These are phyloP conservation scores for Drosophila sucinea DNA, from an alignment of 1,140 invertebrate genomes.

Conservation along the genomic window DNA sequence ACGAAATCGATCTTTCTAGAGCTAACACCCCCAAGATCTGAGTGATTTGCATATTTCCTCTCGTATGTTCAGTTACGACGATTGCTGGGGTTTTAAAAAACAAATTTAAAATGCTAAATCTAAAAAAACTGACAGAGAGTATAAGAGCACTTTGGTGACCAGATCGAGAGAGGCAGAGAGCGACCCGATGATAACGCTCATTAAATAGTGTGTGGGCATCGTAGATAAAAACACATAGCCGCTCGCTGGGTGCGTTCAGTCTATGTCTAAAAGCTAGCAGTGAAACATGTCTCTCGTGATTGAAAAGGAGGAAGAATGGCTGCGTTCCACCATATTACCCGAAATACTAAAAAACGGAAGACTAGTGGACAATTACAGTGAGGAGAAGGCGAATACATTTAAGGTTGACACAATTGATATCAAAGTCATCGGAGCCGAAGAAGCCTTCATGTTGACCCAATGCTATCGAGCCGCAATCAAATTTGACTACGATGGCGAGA, in stretches of 20 bases:
- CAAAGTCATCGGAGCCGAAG: conserved; percentile 57
- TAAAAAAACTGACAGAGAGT: conserved; percentile 7
- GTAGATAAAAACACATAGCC: neutral
- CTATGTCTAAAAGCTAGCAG: neutral
- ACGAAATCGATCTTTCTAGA: neutral
- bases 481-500: conserved; percentile 45
- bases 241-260: conserved; percentile 20
- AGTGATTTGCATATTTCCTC: conserved; percentile 16
- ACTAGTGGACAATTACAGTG: conserved; percentile 49
- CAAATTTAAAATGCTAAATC: neutral
- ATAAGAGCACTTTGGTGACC: neutral
- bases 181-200: neutral
- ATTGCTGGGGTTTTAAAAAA: conserved; percentile 1
- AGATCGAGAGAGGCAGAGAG: neutral
- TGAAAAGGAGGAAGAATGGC: conserved; percentile 55
- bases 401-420: conserved; percentile 46
- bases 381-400: conserved; percentile 33
- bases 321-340: conserved; percentile 42
- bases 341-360: conserved; percentile 39
- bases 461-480: conserved; percentile 58
- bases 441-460: conserved; percentile 72
- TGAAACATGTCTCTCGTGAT: conserved; percentile 40
- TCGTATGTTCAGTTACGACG: conserved; percentile 15
- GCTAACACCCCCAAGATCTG: neutral
- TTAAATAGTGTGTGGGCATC: neutral